Conservation (phyloP, 2,113 vertebrate species). For the Shinisaurus crocodilurus region DNA sequence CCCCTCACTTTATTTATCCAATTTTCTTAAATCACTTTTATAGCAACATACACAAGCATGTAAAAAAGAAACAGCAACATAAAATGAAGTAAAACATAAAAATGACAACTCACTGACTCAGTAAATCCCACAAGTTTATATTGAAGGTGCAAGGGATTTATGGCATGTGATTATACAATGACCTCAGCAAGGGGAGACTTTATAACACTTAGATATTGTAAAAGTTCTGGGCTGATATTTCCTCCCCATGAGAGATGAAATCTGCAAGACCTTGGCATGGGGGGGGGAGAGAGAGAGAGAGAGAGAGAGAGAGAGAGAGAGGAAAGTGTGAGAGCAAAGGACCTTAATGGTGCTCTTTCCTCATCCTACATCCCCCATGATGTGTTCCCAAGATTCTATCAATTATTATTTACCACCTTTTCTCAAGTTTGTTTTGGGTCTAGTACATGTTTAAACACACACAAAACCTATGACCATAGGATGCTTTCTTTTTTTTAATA, state of each 20-base stretch:
- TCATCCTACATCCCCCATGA: not conserved
- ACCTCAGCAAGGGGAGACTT: slow-evolving; percentile 9
- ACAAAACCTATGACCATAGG: not conserved
- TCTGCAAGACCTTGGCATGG: not conserved
- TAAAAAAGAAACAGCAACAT: not conserved
- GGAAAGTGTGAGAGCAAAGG: not conserved
- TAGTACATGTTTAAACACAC: not conserved
- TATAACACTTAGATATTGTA: not conserved
- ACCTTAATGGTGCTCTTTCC: not conserved
- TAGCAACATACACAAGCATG: not conserved
- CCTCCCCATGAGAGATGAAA: not conserved
- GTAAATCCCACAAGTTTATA: not conserved
- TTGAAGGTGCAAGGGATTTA: not conserved
- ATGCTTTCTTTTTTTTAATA: not conserved
- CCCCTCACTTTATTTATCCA: not conserved
- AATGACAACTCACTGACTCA: slow-evolving; percentile 1
- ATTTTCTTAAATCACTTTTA: slow-evolving; percentile 2
- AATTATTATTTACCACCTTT: not conserved
- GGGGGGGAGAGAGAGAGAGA: not conserved
- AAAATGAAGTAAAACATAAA: slow-evolving; percentile 12
- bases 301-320: not conserved
- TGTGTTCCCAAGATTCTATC: not conserved
- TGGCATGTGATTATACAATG: slow-evolving; percentile 2
- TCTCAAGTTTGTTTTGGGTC: not conserved
- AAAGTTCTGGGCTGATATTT: not conserved